Evolutionary conservation across 2,113 vertebrate genomes (phyloP), one percentile per base, ranked within the genome.

Genomic region (Origma solitaria): DNA sequence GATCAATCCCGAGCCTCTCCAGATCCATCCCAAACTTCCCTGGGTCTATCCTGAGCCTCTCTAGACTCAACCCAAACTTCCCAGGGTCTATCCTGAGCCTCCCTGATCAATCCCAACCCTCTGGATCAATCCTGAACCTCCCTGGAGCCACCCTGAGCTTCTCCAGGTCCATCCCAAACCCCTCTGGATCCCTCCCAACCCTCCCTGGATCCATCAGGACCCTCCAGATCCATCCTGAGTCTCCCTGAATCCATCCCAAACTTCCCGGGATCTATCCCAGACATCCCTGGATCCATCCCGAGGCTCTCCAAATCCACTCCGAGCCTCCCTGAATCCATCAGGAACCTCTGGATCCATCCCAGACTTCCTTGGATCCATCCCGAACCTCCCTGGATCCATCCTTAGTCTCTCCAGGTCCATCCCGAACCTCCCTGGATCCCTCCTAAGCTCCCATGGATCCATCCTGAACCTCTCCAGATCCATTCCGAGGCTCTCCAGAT

Each of bases 381-480:
- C 15, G 42, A 13, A 40, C 40, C 40, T 40, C 40, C 40, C 42
- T 42, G 42, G 42, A 42, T 42, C 42, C 37, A 20, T 14, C 60
- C 58, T 5, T 7, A 11, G 11, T 7, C 15, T 25, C n/a, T 5
- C 15, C 15, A 5, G 57, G 27, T 60, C 57, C 15, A 60, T 60
- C 57, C 35, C 15, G 7, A 25, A 27, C 3, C 15, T 50, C 49
- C 22, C 42, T 42, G 15, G 42, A 15, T 15, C 42, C 42, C 13
- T 42, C 15, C 42, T 7, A 21, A 57, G 5, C 23, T 2, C 11
- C 28, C 2, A 19, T 6, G 3, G 28, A 42, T 64, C 61, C 13
- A 42, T 8, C 38, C 27, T 0, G 3, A 40, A 5, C 25, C 0
- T 30, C 37, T 2, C 8, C 9, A 8, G 25, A 38, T 25, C 11